Evolutionary conservation across 2,113 vertebrate genomes (phyloP), one percentile per base, ranked within the genome.

Genomic region (Megalops atlanticus): DNA sequence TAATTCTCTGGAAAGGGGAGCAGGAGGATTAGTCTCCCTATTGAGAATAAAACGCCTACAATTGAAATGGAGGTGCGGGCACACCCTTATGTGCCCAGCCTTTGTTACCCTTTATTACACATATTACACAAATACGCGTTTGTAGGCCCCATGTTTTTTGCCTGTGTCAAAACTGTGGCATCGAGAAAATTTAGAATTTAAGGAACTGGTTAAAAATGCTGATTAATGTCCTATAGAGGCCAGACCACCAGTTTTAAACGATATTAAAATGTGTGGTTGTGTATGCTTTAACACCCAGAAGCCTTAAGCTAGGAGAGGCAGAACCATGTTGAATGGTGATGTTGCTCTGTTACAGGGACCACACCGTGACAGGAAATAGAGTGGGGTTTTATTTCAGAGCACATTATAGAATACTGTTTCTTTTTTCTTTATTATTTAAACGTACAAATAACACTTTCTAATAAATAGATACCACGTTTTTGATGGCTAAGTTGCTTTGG

Each of bases 401-500:
- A 7, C 18, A 27, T 71, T 14, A 35, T 5, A 71, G 35, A 71
- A 18, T 15, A 71, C 69, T 12, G 6, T 54, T 54, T 54, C 49
- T 24, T 4, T 54, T 54, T 54, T n/a, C 33, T 70, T 70, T 10
- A 35, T 70, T 74, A 21, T 21, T 21, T 74, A 41, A 41, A 41
- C 16, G 3, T 38, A 2, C 4, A 74, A 41, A 40, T 74, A 8
- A 14, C 18, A 41, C n/a, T 38, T 40, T n/a, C 0, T 15, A 38
- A 49, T 31, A 76, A 27, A 52, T 10, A 64, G 15, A 64, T n/a
- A 39, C 49, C 12, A 72, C 68, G 54, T 54, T 33, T 38, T n/a
- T 77, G 68, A 33, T n/a, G 43, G 68, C 75, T 71, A 54, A 33
- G 24, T 72, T 21, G 64, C 77, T 77, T 77, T 76, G 10, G 43